Conservation (phyloP, 2,797 vertebrate genomes). For the Chelonia mydas region DNA sequence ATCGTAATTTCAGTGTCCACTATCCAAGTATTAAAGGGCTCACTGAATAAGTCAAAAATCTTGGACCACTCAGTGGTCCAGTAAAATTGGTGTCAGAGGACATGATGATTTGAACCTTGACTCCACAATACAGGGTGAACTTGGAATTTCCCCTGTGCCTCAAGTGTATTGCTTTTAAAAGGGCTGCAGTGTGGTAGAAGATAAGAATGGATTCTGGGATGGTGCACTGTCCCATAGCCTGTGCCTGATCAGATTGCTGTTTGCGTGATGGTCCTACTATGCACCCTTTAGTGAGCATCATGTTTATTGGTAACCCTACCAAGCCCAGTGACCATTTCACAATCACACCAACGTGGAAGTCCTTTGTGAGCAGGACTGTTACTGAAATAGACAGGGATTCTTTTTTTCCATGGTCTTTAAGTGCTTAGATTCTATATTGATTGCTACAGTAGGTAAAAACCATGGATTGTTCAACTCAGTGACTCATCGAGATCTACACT, state of each 20-base stretch:
- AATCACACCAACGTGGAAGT: not conserved
- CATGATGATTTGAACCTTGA: not conserved
- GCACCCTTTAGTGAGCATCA: not conserved
- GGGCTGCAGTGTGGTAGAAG: not conserved
- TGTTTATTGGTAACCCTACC: not conserved
- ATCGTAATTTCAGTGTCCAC: not conserved
- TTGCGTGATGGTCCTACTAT: not conserved
- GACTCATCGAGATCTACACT: not conserved
- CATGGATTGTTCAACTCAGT: not conserved
- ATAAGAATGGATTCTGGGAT: not conserved
- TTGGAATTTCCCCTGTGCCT: not conserved
- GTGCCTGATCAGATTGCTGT: not conserved
- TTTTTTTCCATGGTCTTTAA: not conserved
- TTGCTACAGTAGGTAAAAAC: not conserved
- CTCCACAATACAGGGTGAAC: not conserved
- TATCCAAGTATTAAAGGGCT: not conserved
- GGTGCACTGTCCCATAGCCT: not conserved
- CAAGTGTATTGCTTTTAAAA: not conserved
- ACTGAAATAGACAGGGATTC: not conserved
- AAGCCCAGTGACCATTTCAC: not conserved
- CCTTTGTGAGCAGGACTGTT: not conserved
- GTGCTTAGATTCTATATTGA: not conserved
- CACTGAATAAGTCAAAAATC: not conserved
- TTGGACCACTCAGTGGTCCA: not conserved
- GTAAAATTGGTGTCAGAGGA: fast-evolving